phyloP scores from a whole-genome alignment of 2,888 invertebrate genomes.

The Scrobipalpa costella region DNA sequence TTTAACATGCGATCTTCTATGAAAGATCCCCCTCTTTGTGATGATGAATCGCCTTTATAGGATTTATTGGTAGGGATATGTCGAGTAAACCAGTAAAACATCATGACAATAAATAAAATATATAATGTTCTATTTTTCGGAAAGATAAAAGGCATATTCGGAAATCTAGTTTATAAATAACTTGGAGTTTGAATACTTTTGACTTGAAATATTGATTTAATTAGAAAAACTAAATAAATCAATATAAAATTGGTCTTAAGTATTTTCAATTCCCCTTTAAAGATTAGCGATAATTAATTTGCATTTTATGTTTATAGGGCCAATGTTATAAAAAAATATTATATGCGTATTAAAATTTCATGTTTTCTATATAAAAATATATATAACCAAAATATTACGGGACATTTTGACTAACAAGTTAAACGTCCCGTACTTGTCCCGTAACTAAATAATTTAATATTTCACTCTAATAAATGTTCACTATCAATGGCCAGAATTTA shows the following conservation, averaged over 20 bases:
- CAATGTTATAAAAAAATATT: neutral
- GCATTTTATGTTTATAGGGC: conserved; percentile 24
- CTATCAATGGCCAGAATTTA: conserved; percentile 48
- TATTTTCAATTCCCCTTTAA: conserved; percentile 7
- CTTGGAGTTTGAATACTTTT: neutral
- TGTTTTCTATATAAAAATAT: neutral
- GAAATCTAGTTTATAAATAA: conserved; percentile 16
- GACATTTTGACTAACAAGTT: neutral
- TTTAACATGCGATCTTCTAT: too few relatives aligned
- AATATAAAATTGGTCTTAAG: neutral
- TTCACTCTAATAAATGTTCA: conserved; percentile 32
- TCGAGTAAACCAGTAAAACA: conserved; percentile 42
- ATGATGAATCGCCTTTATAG: neutral
- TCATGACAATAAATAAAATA: conserved; percentile 78
- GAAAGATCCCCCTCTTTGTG: too few relatives aligned
- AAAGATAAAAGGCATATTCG: conserved; percentile 36
- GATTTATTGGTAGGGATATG: neutral
- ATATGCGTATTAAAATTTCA: neutral
- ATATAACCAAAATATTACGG: conserved; percentile 8
- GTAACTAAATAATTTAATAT: neutral
- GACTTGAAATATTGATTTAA: neutral
- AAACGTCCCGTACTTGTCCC: neutral
- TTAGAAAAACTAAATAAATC: neutral
- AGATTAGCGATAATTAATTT: conserved; percentile 26
- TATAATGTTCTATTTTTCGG: conserved; percentile 66